Evolutionary conservation across 2,113 vertebrate genomes (phyloP).

Genomic region (Phasianus colchicus): DNA sequence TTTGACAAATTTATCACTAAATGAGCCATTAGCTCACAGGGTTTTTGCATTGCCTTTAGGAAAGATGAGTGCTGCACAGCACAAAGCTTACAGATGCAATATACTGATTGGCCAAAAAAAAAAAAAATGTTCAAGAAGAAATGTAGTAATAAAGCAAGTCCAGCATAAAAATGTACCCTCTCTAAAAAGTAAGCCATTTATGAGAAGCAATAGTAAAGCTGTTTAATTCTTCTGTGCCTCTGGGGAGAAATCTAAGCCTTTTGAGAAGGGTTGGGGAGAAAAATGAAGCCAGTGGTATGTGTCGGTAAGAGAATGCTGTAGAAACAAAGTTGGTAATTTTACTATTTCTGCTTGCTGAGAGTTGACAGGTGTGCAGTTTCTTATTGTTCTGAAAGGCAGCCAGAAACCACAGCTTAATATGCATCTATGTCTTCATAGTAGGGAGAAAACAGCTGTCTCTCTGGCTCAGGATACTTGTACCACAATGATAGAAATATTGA

Average conservation of each 20-base stretch:
- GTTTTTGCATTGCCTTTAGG: constrained; percentile 66
- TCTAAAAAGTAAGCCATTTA: constrained; percentile 72
- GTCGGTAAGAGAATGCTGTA: constrained; percentile 68
- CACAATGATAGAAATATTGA: constrained; percentile 59
- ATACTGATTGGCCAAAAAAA: not conserved
- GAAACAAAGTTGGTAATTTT: constrained; percentile 75
- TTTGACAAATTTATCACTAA: constrained; percentile 80
- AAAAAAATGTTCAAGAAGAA: constrained; percentile 18
- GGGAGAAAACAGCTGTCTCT: constrained; percentile 78
- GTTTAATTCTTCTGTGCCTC: constrained; percentile 72
- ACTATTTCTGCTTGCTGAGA: constrained; percentile 71
- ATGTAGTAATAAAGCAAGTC: constrained; percentile 54
- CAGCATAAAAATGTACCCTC: constrained; percentile 67
- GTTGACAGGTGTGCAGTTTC: constrained; percentile 79
- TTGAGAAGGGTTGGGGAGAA: constrained; percentile 73
- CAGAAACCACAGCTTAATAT: constrained; percentile 73
- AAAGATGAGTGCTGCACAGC: constrained; percentile 47
- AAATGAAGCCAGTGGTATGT: constrained; percentile 65
- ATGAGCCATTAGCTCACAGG: constrained; percentile 71
- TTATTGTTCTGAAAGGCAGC: constrained; percentile 79
- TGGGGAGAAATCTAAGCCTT: constrained; percentile 73
- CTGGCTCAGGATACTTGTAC: constrained; percentile 17
- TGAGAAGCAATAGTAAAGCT: constrained; percentile 75
- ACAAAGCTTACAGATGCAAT: constrained; percentile 75
- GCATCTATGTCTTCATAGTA: constrained; percentile 62